Evolutionary conservation across 2,113 vertebrate species (phyloP), one percentile per base, ranked within the genome.

Genomic region (Semicossyphus pulcher): DNA sequence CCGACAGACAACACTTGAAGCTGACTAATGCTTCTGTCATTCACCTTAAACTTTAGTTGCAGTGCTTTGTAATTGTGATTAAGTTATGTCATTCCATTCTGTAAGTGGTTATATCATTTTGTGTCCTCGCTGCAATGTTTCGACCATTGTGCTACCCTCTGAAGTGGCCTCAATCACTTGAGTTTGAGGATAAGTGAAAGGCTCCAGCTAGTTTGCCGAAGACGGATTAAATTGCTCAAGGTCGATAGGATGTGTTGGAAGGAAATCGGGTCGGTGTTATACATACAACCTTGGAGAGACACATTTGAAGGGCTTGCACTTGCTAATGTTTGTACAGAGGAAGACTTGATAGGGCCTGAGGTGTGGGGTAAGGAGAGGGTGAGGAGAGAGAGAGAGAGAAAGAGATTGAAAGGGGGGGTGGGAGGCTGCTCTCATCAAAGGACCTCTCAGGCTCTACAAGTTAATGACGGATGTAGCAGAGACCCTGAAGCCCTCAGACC

Each of bases 341-440:
- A 49, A 59, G 61, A 51, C 42, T 31, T 21, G 58, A 54, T 18
- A 54, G 39, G 41, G 52, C 32, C n/a, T 41, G 68, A 72, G 59
- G 44, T 47, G 69, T n/a, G 14, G 45, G n/a, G 26, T 36, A 65
- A 77, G 74, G 83, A 75, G 70, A 52, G 44, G 44, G 34, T 11
- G 62, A 74, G 56, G 44, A 52, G 29, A 31, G 54, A 37, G 61
- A 54, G 56, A 41, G 56, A 63, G 58, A 31, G 58, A 70, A 23
- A 68, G 61, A 58, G 68, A 20, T n/a, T 12, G 47, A 44, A 41
- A 41, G 14, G 5, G 67, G 65, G 78, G 69, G 73, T 74, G 77
- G 79, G 83, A 84, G 88, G 82, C 76, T 86, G 79, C 52, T 60
- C 65, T 84, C 75, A 81, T 89, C 83, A 88, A 83, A 89, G 80